Evolutionary conservation across 2,888 invertebrate genomes (phyloP), one percentile per base, ranked within the genome.

Genomic region (Drosophila quasianomalipes): DNA sequence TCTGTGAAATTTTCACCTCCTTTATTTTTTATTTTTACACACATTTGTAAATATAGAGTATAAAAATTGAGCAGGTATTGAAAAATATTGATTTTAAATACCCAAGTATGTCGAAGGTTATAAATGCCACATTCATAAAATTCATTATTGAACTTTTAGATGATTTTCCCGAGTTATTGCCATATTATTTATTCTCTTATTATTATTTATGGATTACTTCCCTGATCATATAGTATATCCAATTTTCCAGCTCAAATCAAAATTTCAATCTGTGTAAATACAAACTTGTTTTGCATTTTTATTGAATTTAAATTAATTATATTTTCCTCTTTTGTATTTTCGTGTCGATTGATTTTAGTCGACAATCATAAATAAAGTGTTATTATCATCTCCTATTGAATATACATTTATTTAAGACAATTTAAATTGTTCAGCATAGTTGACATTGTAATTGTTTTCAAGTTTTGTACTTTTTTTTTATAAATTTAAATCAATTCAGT

Each of bases 391-490:
- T 12, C 6, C 12, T 1, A 22, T 3, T 3, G 14, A 22, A 4
- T 47, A 22, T 14, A 0, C 1, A 4, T 9, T 7, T 26, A 2
- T 14, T 26, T 16, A 26, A 26, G 16, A 47, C 16, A 47, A 16
- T 47, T 47, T 26, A 44, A n/a, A 44, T 5, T n/a, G 5, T 16
- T 26, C 16, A 4, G 16, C 26, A 22, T 26, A 16, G 4, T 14
- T 26, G 19, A 37, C 19, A 7, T 37, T 37, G 7, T 7, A 19
- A 9, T 26, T 47, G 2, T 26, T 4, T 19, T 16, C 16, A 26
- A 19, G 2, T 4, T 10, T 0, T 39, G 4, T 19, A 16, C 22
- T 22, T 22, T 22, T 16, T 14, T 4, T 2, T 7, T 0, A 19
- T 39, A 9, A 1, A 19, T 47, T 47, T 10, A 0, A 19, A 37